Percentiles rank a stretch among this genome's conserved stretches.
Conservation (phyloP, 2,888 invertebrate species). For the Melanophora roralis region DNA sequence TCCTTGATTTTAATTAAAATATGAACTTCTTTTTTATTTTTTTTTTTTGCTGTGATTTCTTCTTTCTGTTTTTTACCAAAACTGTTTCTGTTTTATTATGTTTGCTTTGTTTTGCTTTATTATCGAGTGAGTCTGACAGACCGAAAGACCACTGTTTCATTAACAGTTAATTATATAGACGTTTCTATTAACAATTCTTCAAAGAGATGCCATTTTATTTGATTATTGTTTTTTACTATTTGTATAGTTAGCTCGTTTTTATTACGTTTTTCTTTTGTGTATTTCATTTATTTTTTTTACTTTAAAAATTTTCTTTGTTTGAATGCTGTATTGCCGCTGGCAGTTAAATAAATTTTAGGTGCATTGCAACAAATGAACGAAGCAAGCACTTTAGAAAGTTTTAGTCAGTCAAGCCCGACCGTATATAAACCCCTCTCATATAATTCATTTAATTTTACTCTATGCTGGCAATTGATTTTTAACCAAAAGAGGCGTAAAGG, state of each 20-base stretch:
- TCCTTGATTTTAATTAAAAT: no score
- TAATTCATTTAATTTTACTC: no score
- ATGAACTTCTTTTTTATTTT: neutral
- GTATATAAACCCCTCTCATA: no score
- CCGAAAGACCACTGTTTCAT: constrained; percentile 15
- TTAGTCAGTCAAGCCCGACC: no score
- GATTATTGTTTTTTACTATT: neutral
- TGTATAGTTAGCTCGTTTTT: neutral
- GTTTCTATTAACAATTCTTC: constrained; percentile 39
- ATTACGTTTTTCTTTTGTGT: neutral
- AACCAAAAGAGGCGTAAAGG: no score
- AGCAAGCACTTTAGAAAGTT: no score
- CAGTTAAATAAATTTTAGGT: neutral
- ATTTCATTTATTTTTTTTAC: constrained; percentile 26
- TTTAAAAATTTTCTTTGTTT: constrained; percentile 12
- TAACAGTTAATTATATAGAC: constrained; percentile 43
- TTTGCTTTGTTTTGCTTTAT: neutral
- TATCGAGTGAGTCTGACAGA: no score
- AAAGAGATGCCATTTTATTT: constrained; percentile 26
- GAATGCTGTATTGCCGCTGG: constrained; percentile 2
- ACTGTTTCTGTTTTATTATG: neutral
- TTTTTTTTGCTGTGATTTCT: neutral
- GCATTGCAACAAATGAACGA: constrained; percentile 18
- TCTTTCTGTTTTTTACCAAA: neutral
- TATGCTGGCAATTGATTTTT: no score